A percentile compares a stretch with the other conserved stretches of the same genome.
Evolutionary conservation across 2,888 invertebrate genomes (phyloP).

Genomic region (Pollenia labialis): DNA sequence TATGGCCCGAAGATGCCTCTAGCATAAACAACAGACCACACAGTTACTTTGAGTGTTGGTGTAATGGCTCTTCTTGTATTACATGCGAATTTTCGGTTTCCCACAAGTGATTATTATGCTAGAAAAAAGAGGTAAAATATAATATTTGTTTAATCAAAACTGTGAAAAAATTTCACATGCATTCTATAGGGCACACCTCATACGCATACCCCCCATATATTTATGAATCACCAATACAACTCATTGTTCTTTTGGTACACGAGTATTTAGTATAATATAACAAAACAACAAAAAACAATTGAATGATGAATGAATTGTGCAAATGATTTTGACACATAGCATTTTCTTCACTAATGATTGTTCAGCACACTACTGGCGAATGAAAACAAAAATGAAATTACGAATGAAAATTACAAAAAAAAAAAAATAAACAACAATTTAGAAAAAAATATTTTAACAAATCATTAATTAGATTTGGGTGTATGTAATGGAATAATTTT

Average conservation of each 20-base stretch:
- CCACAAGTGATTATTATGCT: too few species aligned
- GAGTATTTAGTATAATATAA: slow-evolving; percentile 41
- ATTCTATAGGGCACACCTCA: neutral
- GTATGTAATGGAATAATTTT: neutral
- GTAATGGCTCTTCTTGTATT: too few species aligned
- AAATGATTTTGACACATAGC: slow-evolving; percentile 71
- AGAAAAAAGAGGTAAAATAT: too few species aligned
- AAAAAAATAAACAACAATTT: neutral
- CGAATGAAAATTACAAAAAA: slow-evolving; percentile 22
- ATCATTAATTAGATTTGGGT: slow-evolving; percentile 28
- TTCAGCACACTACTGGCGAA: slow-evolving; percentile 30
- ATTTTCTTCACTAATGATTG: slow-evolving; percentile 68
- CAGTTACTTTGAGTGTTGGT: too few species aligned
- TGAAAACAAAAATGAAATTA: neutral
- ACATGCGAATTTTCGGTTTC: too few species aligned
- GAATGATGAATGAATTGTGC: slow-evolving; percentile 72
- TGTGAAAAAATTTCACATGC: neutral
- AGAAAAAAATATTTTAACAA: neutral
- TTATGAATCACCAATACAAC: slow-evolving; percentile 13
- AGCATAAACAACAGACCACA: too few species aligned
- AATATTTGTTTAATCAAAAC: too few species aligned
- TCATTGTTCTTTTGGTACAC: slow-evolving; percentile 15
- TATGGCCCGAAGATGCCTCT: too few species aligned
- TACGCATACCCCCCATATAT: neutral
- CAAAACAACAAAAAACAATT: slow-evolving; percentile 59